Evolutionary conservation across 1,140 invertebrate genomes (phyloP), one percentile per base, ranked within the genome.

Genomic region (Dinoponera quadriceps): DNA sequence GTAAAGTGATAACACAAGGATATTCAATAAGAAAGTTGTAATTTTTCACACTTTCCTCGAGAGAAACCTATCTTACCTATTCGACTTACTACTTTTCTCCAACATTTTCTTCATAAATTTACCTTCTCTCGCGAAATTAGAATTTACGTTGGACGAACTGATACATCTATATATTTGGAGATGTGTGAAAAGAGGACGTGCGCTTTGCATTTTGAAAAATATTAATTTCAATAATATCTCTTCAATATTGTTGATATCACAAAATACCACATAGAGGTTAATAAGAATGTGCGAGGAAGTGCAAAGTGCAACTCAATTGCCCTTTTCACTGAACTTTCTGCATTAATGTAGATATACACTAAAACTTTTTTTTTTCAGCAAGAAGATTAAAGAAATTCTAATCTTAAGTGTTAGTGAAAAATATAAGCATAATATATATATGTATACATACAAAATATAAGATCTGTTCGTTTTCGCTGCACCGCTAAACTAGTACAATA

Each of bases 81-180:
- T 80, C 1, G 51, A 69, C 18, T 80, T 80, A 13, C 9, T 49
- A 57, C n/a, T 74, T 27, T n/a, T 72, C 11, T 29, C 49, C 33
- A 91, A 63, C 4, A 91, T 73, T 83, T 91, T 91, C 14, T 82
- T 88, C 18, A 91, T 81, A 33, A 91, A 88, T 80, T 44, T 87
- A 62, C 83, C 16, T 29, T 84, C 33, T 81, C 75, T 81, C 2
- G 0, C 0, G 3, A 44, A 9, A 71, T 18, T 63, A 14, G 7
- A 71, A 1, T 48, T 38, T 9, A 18, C 20, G 14, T 14, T 71
- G 3, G 51, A 71, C 0, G 65, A 71, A 55, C 63, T 44, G 22
- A 84, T 18, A 27, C n/a, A 81, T 62, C 82, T 84, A 16, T 16
- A 51, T 33, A 71, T 38, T 33, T 44, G 77, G 1, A 51, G 14